Evolutionary conservation across 2,797 vertebrate genomes (phyloP), one percentile per base, ranked within the genome.

Genomic region (Pangasius macronema): DNA sequence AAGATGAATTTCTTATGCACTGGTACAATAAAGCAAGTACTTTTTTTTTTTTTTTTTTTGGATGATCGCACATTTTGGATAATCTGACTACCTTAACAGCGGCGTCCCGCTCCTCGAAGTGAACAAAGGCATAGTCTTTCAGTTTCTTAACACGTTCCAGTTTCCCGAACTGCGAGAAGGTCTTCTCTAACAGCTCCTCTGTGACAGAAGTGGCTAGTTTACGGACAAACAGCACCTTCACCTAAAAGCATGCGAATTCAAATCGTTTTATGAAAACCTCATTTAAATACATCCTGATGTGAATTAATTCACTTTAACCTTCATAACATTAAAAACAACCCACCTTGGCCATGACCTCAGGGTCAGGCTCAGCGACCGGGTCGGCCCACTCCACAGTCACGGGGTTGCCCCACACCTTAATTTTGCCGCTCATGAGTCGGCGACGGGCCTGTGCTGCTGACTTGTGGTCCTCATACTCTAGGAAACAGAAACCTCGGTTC

Each of bases 301-400:
- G 6, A 57, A 77, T 16, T 33, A 0, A 63, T 20, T 51, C 22
- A 57, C 16, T 18, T 16, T 10, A 20, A 80, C 3, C 39, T 82
- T 3, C 10, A 46, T 9, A n/a, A 61, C 0, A 1, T 18, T n/a
- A n/a, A 46, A 46, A 81, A 55, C 14, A 63, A 49, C 93, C 63
- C 84, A 97, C 98, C 97, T 99, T 99, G 51, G 99, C 97, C 99
- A 99, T 99, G 92, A 99, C 96, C 93, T 99, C 98, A 0, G 99
- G 97, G 92, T 99, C 98, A 42, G 98, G 99, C 84, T 99, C 98
- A 63, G 99, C 98, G 7, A 99, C 99, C 3, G 99, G 99, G 91
- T 99, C 99, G 65, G 99, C 99, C 99, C 99, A 99, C 93, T 99
- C 98, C 75, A 99, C 98, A 0, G 99, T 99, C 85, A 99, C 99